A percentile compares a stretch with the other conserved stretches of the same genome.
Evolutionary conservation across 2,888 invertebrate species (phyloP).

Genomic region (Eupithecia subfuscata): DNA sequence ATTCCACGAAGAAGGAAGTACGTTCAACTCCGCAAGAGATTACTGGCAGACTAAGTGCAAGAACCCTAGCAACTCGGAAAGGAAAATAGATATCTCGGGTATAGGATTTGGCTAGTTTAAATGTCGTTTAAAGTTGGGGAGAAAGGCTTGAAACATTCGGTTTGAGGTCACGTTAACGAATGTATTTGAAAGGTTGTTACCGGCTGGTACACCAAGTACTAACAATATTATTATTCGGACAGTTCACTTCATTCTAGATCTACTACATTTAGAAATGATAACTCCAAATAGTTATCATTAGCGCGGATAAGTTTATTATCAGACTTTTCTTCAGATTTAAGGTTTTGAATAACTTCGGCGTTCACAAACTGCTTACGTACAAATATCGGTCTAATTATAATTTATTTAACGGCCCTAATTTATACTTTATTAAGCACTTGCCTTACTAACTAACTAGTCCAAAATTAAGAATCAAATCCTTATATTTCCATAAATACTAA

Average conservation of each 20-base stretch:
- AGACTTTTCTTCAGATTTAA: not conserved
- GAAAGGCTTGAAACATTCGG: not conserved
- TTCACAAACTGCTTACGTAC: not conserved
- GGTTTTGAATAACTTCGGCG: not conserved
- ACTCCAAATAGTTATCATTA: not conserved
- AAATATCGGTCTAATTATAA: not conserved
- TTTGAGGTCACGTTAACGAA: not conserved
- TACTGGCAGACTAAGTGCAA: constrained; percentile 71
- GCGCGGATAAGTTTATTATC: not conserved
- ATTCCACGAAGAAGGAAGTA: constrained; percentile 60
- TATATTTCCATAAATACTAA: too few species aligned
- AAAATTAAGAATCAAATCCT: too few species aligned
- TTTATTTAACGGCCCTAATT: too few species aligned
- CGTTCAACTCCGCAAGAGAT: constrained; percentile 66
- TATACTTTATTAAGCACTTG: too few species aligned
- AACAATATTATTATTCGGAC: not conserved
- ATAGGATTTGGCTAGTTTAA: constrained; percentile 39
- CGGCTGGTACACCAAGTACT: not conserved
- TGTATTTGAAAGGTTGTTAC: not conserved
- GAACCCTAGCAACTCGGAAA: constrained; percentile 43
- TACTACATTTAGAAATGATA: too few species aligned
- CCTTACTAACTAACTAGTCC: not conserved
- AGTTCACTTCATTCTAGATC: not conserved
- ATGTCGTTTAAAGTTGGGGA: not conserved
- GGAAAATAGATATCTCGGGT: constrained; percentile 49